phyloP scores from a whole-genome alignment of 1,140 invertebrate genomes.

The Holotrichia oblita region DNA sequence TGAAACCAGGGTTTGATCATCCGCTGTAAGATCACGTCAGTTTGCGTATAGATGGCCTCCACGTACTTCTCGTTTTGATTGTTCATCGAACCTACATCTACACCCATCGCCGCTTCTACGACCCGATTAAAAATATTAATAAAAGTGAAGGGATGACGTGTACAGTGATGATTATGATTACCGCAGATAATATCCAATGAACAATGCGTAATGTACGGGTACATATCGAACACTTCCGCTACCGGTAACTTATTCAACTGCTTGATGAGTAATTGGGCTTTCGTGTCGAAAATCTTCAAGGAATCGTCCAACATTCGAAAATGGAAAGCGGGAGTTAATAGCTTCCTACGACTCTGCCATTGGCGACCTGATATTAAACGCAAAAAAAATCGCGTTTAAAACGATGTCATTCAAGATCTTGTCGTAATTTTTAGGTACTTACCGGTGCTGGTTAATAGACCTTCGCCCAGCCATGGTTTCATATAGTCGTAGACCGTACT shows the following conservation, averaged over 20 bases:
- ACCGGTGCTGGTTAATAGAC: slow-evolving; percentile 66
- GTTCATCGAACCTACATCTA: not conserved
- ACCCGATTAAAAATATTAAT: slow-evolving; percentile 59
- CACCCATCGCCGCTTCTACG: slow-evolving; percentile 32
- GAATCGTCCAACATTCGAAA: slow-evolving; percentile 88
- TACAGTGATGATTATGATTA: too few species aligned
- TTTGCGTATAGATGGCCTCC: slow-evolving; percentile 11
- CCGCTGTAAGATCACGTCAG: not conserved
- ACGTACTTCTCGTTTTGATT: slow-evolving; percentile 24
- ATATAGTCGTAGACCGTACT: slow-evolving; percentile 67
- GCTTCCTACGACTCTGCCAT: slow-evolving; percentile 71
- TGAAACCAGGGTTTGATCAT: slow-evolving; percentile 34
- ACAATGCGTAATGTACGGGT: slow-evolving; percentile 79
- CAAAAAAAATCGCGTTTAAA: not conserved
- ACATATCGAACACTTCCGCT: slow-evolving; percentile 72
- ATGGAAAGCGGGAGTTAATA: slow-evolving; percentile 89
- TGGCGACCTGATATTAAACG: slow-evolving; percentile 63
- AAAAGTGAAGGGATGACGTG: too few species aligned
- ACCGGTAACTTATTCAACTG: slow-evolving; percentile 63
- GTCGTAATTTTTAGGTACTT: too few species aligned
- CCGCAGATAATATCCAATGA: slow-evolving; percentile 88
- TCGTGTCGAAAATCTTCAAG: slow-evolving; percentile 82
- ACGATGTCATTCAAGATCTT: too few species aligned
- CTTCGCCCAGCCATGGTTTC: slow-evolving; percentile 65
- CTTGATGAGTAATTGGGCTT: slow-evolving; percentile 74